Evolutionary conservation across 2,797 vertebrate genomes (phyloP).

Genomic region (Thamnophis elegans): DNA sequence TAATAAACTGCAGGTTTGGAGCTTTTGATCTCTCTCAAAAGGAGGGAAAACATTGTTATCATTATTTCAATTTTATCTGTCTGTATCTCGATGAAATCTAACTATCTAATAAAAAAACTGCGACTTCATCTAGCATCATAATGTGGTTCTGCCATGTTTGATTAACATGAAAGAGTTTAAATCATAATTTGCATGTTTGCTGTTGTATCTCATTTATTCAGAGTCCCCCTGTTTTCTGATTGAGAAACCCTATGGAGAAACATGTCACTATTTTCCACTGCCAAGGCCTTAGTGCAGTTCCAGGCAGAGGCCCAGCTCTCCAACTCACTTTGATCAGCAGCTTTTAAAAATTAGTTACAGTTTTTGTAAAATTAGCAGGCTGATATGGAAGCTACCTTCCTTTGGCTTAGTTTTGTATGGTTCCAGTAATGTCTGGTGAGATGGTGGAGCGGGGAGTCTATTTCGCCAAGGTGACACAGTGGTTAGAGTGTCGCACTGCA

Average conservation of each 20-base stretch:
- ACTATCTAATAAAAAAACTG: constrained; percentile 50
- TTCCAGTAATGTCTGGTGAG: background rate
- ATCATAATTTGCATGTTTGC: constrained; percentile 37
- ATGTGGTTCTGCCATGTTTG: constrained; percentile 44
- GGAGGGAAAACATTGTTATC: constrained; percentile 42
- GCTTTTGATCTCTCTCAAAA: constrained; percentile 55
- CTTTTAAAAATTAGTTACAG: background rate
- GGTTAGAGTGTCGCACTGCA: too few species aligned
- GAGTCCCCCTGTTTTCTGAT: constrained; percentile 15
- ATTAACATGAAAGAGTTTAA: constrained; percentile 60
- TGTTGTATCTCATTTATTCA: constrained; percentile 51
- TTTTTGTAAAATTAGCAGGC: background rate
- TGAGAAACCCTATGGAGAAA: constrained; percentile 13
- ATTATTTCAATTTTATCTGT: constrained; percentile 56
- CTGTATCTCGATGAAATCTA: constrained; percentile 51
- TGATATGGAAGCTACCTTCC: background rate
- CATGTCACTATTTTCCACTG: background rate
- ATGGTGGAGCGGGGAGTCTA: background rate
- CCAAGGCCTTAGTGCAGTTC: background rate
- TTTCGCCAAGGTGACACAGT: background rate
- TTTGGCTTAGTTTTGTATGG: background rate
- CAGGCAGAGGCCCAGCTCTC: background rate
- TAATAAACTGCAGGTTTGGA: constrained; percentile 44
- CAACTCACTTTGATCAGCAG: background rate
- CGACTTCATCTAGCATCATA: constrained; percentile 54